Base-by-base conservation (phyloP, 2,797 vertebrate genomes). In the Falco concolor region DNA sequence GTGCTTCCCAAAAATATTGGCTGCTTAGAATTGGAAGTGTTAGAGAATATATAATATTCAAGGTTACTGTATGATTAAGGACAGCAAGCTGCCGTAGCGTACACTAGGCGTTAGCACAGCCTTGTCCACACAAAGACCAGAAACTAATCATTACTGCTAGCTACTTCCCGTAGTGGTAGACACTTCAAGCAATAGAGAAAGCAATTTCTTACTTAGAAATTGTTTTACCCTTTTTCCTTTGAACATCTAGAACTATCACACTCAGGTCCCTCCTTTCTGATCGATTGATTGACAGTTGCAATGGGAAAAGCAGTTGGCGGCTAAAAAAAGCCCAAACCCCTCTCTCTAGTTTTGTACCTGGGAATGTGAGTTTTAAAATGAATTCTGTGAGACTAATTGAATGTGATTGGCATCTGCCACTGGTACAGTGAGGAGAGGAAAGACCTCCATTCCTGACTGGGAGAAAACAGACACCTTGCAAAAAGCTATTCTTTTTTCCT, bases 191-290 rank as follows among this genome's bases (percentile, higher is more conserved):
- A 94, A 92, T 1, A 87, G 94, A 92, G 88, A 91, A 94, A 97
- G 89, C 87, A 90, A 96, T 97, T 97, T 93, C 90, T 91, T 96
- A 64, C 73, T 83, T 95, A 93, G 90, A 96, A 97, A 97, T 98
- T 96, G 95, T 91, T 97, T 97, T 94, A 90, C 89, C 64, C 73
- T 94, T 89, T 95, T 97, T 95, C 40, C 84, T 97, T 95, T 76
- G 28, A 95, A 90, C 81, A 91, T 89, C 67, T 91, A 91, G 89
- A 94, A 47, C 73, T 34, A 52, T 96, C 89, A 80, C 64, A 90
- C 68, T 79, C 82, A 74, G 78, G 81, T 81, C 69, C 75, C 87
- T 97, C 94, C 91, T 64, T 86, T 94, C 90, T 90, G 67, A 92
- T 91, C 2, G 0, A 36, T 13, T 95, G 97, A 87, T 92, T 97